Evolutionary conservation across 2,113 vertebrate species (phyloP).

Genomic region (Otocyon megalotis): DNA sequence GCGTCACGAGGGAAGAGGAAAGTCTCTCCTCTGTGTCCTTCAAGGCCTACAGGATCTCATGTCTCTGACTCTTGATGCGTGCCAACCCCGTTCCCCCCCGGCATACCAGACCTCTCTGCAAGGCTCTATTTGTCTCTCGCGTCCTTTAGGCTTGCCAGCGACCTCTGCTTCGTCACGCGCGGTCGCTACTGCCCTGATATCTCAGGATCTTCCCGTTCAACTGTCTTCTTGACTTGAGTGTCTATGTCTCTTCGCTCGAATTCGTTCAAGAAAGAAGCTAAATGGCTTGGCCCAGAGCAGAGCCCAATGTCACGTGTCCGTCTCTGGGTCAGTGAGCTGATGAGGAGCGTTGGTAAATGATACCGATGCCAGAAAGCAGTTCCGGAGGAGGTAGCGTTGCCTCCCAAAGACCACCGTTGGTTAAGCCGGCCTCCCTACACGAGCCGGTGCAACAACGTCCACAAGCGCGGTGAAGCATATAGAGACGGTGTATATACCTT

Average conservation of each 20-base stretch:
- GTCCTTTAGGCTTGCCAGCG: background rate
- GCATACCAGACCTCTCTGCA: background rate
- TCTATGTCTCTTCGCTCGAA: background rate
- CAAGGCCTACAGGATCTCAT: background rate
- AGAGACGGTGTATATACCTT: background rate
- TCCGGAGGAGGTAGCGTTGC: background rate
- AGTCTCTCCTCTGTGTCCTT: background rate
- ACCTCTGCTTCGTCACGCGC: background rate
- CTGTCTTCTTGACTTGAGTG: background rate
- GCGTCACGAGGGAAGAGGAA: background rate
- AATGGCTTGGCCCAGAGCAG: background rate
- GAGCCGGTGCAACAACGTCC: background rate
- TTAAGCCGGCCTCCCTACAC: background rate
- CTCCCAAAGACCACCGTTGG: background rate
- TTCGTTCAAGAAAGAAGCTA: background rate
- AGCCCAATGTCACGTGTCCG: background rate
- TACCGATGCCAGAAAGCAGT: background rate
- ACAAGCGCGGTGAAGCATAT: background rate
- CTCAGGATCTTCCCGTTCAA: background rate
- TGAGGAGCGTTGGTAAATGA: background rate
- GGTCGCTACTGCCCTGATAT: background rate
- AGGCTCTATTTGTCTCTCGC: background rate
- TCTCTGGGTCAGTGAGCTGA: background rate
- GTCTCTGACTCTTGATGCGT: background rate
- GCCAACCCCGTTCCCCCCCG: background rate